Conservation (phyloP, 2,888 invertebrate genomes). For the Trilocha varians region DNA sequence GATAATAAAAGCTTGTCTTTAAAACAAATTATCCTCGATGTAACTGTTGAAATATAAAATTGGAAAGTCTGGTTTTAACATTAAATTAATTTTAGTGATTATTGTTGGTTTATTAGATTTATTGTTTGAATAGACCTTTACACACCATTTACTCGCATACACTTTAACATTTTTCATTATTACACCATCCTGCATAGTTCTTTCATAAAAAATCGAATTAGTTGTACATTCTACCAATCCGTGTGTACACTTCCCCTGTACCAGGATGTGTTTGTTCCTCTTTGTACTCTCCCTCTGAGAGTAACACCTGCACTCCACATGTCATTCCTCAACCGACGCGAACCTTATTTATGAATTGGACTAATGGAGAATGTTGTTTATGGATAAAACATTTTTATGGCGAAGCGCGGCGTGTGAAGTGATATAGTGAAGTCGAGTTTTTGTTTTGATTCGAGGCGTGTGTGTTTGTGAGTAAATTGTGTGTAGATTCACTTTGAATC, state of each 20-base stretch:
- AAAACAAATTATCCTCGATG: no score
- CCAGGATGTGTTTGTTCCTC: slow-evolving; percentile 9
- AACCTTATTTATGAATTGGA: not conserved
- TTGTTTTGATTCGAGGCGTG: no score
- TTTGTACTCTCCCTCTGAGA: slow-evolving; percentile 15
- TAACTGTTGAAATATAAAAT: no score
- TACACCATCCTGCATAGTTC: not conserved
- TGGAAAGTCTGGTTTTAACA: no score
- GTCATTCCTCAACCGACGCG: slow-evolving; percentile 17
- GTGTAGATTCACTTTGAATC: no score
- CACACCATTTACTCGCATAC: no score
- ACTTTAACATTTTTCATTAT: not conserved
- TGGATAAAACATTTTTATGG: not conserved
- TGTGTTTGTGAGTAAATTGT: no score
- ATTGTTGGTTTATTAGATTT: no score
- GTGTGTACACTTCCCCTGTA: slow-evolving; percentile 2
- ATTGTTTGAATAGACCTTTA: no score
- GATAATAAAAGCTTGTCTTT: no score
- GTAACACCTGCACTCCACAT: slow-evolving; percentile 16
- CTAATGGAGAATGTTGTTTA: not conserved
- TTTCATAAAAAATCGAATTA: no score
- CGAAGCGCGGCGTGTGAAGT: not conserved
- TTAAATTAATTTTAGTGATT: no score
- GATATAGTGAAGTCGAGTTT: not conserved
- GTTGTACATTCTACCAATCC: not conserved